Evolutionary conservation across 2,113 vertebrate species (phyloP), one percentile per base, ranked within the genome.

Genomic region (Xenotilapia caudafasciata): DNA sequence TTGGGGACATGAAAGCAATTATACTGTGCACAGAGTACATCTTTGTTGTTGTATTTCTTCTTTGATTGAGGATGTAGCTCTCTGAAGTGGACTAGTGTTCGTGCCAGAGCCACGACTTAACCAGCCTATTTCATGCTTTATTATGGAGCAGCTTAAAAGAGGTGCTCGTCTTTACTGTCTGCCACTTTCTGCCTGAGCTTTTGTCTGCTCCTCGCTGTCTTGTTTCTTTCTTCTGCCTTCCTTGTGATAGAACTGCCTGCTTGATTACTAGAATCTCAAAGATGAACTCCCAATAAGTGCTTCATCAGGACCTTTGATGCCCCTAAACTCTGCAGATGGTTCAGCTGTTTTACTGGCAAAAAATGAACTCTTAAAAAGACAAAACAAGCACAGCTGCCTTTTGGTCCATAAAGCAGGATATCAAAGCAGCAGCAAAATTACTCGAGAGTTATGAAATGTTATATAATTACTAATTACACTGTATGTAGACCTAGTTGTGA

Each of bases 81-180:
- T 93, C 33, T 55, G 83, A 86, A 88, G 89, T 82, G 86, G 90
- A 86, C 90, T 45, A 83, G 23, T 23, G 84, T 62, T 23, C 11
- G 9, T 26, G 89, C 56, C 86, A 65, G 75, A 85, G 73, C 86
- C 15, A 54, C 84, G 79, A 84, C 81, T 84, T 88, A 94, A 86
- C 54, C 68, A 88, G 90, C 83, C 88, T 90, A 93, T 93, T 94
- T 95, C 92, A 93, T 89, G 87, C 84, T 91, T 84, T 88, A 92
- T 91, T 90, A 92, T 58, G 49, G 90, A 73, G 58, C 80, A 79
- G 80, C 93, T 68, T 92, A 87, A 93, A 95, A 94, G 89, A 85
- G 86, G 53, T 42, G 23, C 88, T 86, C 55, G 82, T 94, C 90
- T 90, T 85, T 65, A 60, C 88, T 77, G 47, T 55, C 42, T 83